Percentiles rank a stretch among this genome's conserved stretches.
These are phyloP conservation scores for Xerus rutilus DNA, from an alignment of 2,797 vertebrate genomes.

Conservation along the genomic window DNA sequence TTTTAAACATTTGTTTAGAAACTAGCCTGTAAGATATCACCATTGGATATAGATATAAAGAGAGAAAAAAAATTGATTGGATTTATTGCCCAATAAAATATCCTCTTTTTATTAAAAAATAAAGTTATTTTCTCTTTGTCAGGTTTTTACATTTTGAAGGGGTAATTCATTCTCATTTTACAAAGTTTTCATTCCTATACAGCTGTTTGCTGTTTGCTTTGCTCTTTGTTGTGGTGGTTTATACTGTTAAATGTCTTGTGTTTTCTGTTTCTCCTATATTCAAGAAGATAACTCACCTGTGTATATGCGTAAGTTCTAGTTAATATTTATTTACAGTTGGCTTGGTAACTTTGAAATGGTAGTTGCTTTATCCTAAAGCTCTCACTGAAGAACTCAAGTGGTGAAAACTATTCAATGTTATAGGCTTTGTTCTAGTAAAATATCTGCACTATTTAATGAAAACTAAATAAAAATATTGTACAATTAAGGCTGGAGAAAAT, in stretches of 20 bases:
- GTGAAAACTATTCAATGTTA: slow-evolving; percentile 65
- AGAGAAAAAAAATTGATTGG: slow-evolving; percentile 54
- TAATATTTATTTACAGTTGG: slow-evolving; percentile 77
- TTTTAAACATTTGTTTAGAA: slow-evolving; percentile 83
- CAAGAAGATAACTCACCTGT: not conserved
- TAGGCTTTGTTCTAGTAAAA: slow-evolving; percentile 53
- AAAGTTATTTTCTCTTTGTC: not conserved
- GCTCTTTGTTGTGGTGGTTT: not conserved
- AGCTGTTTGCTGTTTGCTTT: not conserved
- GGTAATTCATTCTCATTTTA: not conserved
- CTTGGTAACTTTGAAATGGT: slow-evolving; percentile 71
- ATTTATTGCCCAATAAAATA: slow-evolving; percentile 69
- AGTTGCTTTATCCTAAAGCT: slow-evolving; percentile 68
- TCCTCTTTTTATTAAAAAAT: slow-evolving; percentile 75
- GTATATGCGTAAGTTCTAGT: slow-evolving; percentile 56
- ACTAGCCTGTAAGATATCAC: slow-evolving; percentile 81
- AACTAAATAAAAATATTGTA: slow-evolving; percentile 63
- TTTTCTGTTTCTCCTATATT: not conserved
- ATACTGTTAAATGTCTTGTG: slow-evolving; percentile 26
- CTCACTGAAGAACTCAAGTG: slow-evolving; percentile 61
- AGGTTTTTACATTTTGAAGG: not conserved
- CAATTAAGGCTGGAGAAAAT: not conserved
- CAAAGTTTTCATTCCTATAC: not conserved
- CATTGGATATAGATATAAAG: slow-evolving; percentile 78
- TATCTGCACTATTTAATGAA: slow-evolving; percentile 33